Percentiles rank a stretch among this genome's conserved stretches.
Conservation (phyloP, 2,113 vertebrate genomes). For the Talpa occidentalis region DNA sequence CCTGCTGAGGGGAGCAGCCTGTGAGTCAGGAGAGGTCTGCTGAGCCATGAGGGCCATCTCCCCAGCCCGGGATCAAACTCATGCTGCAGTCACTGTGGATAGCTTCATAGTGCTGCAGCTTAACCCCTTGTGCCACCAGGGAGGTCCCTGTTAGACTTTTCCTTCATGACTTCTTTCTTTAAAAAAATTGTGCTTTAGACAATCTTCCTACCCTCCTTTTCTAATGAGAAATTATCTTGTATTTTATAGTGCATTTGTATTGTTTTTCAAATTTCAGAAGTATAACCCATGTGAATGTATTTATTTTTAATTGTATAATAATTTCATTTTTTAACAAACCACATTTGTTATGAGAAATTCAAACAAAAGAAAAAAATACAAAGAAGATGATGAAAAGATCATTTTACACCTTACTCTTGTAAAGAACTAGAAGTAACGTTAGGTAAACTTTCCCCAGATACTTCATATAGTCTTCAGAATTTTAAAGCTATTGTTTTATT, state of each 20-base stretch:
- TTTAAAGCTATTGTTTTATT: neutral
- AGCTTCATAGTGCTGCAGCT: no score
- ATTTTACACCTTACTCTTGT: neutral
- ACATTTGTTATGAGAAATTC: neutral
- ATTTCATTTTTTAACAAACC: neutral
- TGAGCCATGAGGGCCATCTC: no score
- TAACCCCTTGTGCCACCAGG: no score
- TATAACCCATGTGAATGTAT: neutral
- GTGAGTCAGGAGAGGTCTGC: no score
- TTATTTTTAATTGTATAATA: conserved; percentile 17
- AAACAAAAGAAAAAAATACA: neutral
- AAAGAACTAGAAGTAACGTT: neutral
- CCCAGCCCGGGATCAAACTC: no score
- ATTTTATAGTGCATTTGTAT: neutral
- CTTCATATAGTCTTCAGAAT: neutral
- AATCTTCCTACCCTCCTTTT: neutral
- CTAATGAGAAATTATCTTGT: neutral
- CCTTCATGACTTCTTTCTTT: neutral
- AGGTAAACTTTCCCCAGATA: neutral
- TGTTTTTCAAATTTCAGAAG: neutral
- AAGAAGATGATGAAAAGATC: neutral
- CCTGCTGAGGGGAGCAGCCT: no score
- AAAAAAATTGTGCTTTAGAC: neutral
- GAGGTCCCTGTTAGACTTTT: conserved; percentile 34
- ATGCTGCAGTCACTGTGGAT: no score